Conservation (phyloP, 2,797 vertebrate species). For the Scarus forsteni region DNA sequence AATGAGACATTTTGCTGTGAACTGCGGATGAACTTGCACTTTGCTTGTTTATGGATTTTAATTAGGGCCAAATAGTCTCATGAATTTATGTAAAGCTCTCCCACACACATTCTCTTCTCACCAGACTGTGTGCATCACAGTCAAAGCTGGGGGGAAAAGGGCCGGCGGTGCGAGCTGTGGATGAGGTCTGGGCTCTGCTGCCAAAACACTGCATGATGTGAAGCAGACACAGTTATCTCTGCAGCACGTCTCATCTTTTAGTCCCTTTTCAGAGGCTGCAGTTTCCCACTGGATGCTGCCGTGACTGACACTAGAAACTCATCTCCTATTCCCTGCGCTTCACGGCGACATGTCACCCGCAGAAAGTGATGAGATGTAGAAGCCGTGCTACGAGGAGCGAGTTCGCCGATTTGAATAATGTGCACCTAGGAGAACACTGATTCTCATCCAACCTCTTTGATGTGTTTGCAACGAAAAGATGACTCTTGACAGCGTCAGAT, state of each 20-base stretch:
- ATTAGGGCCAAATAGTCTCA: constrained; percentile 74
- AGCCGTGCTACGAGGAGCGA: constrained; percentile 53
- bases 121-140: constrained; percentile 42
- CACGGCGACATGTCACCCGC: constrained; percentile 43
- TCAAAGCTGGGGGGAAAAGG: constrained; percentile 33
- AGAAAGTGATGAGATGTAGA: constrained; percentile 54
- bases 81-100: constrained; percentile 71
- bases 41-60: constrained; percentile 73
- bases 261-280: constrained; percentile 66
- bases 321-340: constrained; percentile 53
- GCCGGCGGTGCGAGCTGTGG: constrained; percentile 32
- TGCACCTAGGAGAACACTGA: constrained; percentile 69
- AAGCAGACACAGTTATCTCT: constrained; percentile 53
- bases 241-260: constrained; percentile 66
- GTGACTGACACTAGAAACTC: constrained; percentile 67
- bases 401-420: constrained; percentile 74
- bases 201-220: constrained; percentile 56
- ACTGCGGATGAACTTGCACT: constrained; percentile 74
- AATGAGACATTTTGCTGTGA: constrained; percentile 74
- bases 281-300: constrained; percentile 60
- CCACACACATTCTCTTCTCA: constrained; percentile 1
- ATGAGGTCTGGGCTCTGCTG: constrained; percentile 58
- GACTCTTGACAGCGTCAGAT: constrained; percentile 71
- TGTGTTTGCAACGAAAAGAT: constrained; percentile 65
- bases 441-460: constrained; percentile 67